Conservation (phyloP, 2,797 vertebrate genomes). For the Channa striata region DNA sequence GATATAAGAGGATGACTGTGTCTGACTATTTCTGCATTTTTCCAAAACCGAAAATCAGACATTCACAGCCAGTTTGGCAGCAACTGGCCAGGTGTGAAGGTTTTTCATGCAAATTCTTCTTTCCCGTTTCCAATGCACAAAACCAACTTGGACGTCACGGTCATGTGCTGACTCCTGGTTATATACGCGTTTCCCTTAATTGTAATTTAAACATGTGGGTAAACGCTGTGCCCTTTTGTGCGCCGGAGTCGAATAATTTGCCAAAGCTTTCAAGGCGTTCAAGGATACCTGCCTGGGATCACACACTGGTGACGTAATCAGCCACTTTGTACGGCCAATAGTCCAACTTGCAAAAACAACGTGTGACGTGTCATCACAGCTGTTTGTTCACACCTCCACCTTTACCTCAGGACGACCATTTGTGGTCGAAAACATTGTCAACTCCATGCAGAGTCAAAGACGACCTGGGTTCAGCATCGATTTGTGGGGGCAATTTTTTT, state of each 20-base stretch:
- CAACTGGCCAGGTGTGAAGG: background rate
- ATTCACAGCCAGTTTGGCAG: background rate
- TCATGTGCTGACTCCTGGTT: background rate
- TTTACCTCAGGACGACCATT: background rate
- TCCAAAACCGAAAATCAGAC: conserved; percentile 1
- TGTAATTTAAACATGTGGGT: background rate
- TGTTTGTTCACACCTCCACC: background rate
- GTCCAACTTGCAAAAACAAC: background rate
- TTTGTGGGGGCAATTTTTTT: background rate
- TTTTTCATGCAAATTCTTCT: conserved; percentile 4
- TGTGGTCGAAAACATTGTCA: background rate
- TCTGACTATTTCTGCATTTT: conserved; percentile 12
- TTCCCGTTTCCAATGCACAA: background rate
- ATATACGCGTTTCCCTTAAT: background rate
- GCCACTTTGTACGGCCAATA: background rate
- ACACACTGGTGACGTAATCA: background rate
- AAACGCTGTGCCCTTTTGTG: background rate
- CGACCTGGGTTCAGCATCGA: background rate
- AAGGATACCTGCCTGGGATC: background rate
- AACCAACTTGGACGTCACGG: too few species aligned
- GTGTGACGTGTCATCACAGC: background rate
- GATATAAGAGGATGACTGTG: background rate
- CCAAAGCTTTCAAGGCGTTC: background rate
- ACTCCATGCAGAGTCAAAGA: background rate
- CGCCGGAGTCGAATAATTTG: background rate